Conservation (phyloP, 2,797 vertebrate species). For the Pogonophryne albipinna region DNA sequence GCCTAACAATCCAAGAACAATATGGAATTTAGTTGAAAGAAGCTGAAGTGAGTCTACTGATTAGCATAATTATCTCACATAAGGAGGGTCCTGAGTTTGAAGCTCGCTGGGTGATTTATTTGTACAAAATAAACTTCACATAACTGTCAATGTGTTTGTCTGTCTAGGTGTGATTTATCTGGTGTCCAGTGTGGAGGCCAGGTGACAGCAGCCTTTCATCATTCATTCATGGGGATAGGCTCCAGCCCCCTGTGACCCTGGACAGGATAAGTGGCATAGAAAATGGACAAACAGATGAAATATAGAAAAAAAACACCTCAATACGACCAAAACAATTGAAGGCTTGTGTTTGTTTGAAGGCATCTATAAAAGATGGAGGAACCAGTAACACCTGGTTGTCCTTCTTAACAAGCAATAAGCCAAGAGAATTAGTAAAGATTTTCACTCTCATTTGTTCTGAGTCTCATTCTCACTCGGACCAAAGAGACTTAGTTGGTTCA, state of each 20-base stretch:
- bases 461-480: conserved; percentile 46
- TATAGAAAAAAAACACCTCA: background rate
- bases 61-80: conserved; percentile 12
- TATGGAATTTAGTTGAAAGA: background rate
- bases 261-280: conserved; percentile 21
- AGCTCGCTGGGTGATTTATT: conserved; percentile 15
- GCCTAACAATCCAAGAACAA: background rate
- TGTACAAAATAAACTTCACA: conserved; percentile 5
- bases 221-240: conserved; percentile 4
- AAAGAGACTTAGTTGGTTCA: conserved; percentile 48
- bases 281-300: conserved; percentile 21
- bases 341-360: conserved; percentile 1
- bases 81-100: conserved; percentile 10
- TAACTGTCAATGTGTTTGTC: conserved; percentile 21
- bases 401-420: conserved; percentile 51
- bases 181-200: background rate
- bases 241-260: conserved; percentile 1
- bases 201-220: conserved; percentile 16
- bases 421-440: conserved; percentile 61
- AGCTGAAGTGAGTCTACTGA: conserved; percentile 7
- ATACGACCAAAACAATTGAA: background rate
- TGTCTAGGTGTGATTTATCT: conserved; percentile 19
- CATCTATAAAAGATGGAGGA: conserved; percentile 12
- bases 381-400: conserved; percentile 23
- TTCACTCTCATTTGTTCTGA: conserved; percentile 44